Base-by-base conservation (phyloP, 2,888 invertebrate genomes). In the Sinhomidia bicolor region DNA sequence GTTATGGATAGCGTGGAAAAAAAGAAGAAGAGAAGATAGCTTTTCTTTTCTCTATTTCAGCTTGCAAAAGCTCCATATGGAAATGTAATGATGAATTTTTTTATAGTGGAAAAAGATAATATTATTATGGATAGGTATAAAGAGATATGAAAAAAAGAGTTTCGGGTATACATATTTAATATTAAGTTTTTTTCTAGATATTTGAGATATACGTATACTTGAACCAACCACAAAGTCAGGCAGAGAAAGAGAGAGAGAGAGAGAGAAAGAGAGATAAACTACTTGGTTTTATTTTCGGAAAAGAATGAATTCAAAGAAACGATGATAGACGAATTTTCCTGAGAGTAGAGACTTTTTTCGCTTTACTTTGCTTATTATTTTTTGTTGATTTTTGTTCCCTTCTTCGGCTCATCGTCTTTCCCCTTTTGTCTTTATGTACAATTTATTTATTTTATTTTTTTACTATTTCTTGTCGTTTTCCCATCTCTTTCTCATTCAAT, bases 381-480 rank as follows among this genome's bases (percentile, higher is more conserved):
- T 84, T 76, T 84, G 84, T 84, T 74, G 74, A 84, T 84, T 84
- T 84, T 84, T 41, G 26, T 47, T 81, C 81, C 47, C 7, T 81
- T 20, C 60, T 78, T 1, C n/a, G 0, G 23, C 41, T 17, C 36
- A 36, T 36, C 51, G n/a, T 51, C 41, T 47, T 47, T 44, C 65
- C 47, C 36, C 10, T 65, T 86, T 44, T 41, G 26, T 62, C 1
- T 23, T 23, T 23, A 26, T 26, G 26, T 26, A 12, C 60, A 12
- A n/a, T 57, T 20, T 62, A 78, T 41, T 60, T 47, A 20, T 81
- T 17, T 78, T n/a, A 4, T 10, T 57, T 57, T 32, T 54, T 78
- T 76, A 51, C 9, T 29, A 51, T 29, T 41, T 71, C 36, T n/a
- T n/a, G n/a, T n/a, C n/a, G n/a, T n/a, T n/a, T n/a, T 12, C 41